phyloP scores from a whole-genome alignment of 2,888 invertebrate species.

The Drosophila austrosaltans region DNA sequence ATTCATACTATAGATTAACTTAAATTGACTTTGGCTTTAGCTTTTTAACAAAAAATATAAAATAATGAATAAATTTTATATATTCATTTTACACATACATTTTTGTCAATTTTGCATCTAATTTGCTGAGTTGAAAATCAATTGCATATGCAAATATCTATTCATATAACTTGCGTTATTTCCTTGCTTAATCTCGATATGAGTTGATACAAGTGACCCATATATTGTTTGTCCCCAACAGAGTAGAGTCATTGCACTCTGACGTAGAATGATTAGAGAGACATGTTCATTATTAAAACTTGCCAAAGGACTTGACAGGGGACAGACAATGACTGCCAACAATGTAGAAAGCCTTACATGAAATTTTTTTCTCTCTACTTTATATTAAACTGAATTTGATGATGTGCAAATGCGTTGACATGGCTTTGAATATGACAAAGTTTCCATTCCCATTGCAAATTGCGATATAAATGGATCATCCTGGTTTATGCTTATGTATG shows the following conservation, averaged over 20 bases:
- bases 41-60: too few relatives aligned
- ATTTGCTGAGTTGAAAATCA: too few relatives aligned
- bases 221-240: constrained; percentile 24
- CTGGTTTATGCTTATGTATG: too few relatives aligned
- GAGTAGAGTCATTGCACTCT: constrained; percentile 65
- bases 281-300: constrained; percentile 57
- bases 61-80: too few relatives aligned
- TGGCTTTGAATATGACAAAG: background rate
- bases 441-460: background rate
- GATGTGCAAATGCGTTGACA: constrained; percentile 53
- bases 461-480: too few relatives aligned
- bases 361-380: constrained; percentile 29
- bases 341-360: constrained; percentile 46
- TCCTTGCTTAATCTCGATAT: too few relatives aligned
- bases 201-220: constrained; percentile 23
- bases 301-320: constrained; percentile 30
- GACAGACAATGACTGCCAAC: constrained; percentile 3
- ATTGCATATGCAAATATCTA: too few relatives aligned
- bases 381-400: constrained; percentile 63
- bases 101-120: too few relatives aligned
- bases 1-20: too few relatives aligned
- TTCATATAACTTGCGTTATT: too few relatives aligned
- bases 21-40: too few relatives aligned
- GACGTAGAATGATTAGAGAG: constrained; percentile 62
- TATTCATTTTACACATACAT: too few relatives aligned